phyloP scores from a whole-genome alignment of 2,797 vertebrate species.

The Hippopotamyrus pictus region DNA sequence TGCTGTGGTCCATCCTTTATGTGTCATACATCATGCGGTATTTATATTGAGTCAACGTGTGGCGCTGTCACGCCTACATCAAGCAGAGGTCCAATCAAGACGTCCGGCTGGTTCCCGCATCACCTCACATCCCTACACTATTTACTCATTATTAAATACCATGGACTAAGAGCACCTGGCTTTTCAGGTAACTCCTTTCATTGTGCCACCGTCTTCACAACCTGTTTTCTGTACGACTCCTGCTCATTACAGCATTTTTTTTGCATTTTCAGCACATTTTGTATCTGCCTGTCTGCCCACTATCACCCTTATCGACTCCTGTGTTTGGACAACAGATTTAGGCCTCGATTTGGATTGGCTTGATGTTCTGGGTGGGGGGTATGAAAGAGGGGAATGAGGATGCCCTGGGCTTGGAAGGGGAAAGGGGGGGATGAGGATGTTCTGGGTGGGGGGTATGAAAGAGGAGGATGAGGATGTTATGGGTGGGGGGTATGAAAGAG shows the following conservation, averaged over 20 bases:
- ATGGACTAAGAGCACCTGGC: not conserved
- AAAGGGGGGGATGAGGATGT: not conserved
- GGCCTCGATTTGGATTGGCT: not conserved
- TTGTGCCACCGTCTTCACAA: not conserved
- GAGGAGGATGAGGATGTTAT: not conserved
- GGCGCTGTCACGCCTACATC: not conserved
- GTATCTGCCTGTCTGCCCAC: not conserved
- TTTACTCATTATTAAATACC: not conserved
- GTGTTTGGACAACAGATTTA: not conserved
- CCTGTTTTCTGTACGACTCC: not conserved
- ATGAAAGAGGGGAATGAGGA: too few relatives aligned
- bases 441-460: not conserved
- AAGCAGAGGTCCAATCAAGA: not conserved
- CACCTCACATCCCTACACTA: not conserved
- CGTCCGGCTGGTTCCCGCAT: not conserved
- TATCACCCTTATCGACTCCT: not conserved
- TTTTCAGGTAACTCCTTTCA: not conserved
- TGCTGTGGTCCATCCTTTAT: not conserved
- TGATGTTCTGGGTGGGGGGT: too few relatives aligned
- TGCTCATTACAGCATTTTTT: not conserved
- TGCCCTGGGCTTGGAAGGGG: not conserved
- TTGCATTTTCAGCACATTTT: not conserved
- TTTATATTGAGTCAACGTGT: not conserved
- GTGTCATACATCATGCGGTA: not conserved
- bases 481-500: too few relatives aligned